Evolutionary conservation across 2,797 vertebrate species (phyloP), one percentile per base, ranked within the genome.

Genomic region (Etheostoma perlongum): DNA sequence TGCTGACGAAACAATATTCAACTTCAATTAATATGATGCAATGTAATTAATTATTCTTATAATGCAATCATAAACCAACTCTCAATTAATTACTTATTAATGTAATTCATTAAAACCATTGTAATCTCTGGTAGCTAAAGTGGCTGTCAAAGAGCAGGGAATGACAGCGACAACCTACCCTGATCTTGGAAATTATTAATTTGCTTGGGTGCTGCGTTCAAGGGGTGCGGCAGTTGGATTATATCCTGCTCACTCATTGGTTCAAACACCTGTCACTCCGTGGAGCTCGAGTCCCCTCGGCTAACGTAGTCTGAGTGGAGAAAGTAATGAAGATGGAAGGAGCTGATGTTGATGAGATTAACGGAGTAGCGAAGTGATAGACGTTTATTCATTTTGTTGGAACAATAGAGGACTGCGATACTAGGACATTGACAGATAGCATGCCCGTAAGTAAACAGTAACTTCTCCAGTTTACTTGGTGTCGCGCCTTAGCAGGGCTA

Each of bases 311-410:
- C 82, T 92, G 93, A 93, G 85, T 85, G 81, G 93, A 88, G 93
- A 94, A 94, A 95, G 94, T 95, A 94, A 88, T 88, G 92, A 93
- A 93, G 91, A 92, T 93, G 92, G 93, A 95, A 92, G 93, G 84
- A 84, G 87, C 87, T 65, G 89, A 79, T 92, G 79, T 77, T 86
- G 85, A 93, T 76, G 42, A 77, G 74, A 79, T 93, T 87, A 85
- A 86, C 89, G 83, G 89, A 94, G 85, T 94, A 93, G 82, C 48
- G 46, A 68, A 83, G 77, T 74, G 84, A 82, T 84, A 87, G 65
- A 75, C 16, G 13, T 65, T 78, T 68, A 33, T 61, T 49, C 25
- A n/a, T 52, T 51, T 49, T 4, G 53, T 62, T 51, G 76, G 67
- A 72, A 80, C 77, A 62, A 73, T 19, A 68, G 60, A 75, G 83